phyloP scores from a whole-genome alignment of 30 jellyfish, hydroid and myxozoan genomes.

The Aurelia aurita region DNA sequence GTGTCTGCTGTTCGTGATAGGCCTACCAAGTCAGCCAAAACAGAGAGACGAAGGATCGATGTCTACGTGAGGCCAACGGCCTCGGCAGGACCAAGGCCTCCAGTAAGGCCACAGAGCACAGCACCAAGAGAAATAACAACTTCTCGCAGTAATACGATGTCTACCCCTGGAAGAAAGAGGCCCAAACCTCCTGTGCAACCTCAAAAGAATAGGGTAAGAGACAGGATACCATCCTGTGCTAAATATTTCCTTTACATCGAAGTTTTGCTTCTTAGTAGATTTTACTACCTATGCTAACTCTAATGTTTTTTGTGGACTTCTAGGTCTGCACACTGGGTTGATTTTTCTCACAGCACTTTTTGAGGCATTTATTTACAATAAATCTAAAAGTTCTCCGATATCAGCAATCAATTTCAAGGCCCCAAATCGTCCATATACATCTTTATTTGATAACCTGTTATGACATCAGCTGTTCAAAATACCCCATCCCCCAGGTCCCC shows the following conservation, averaged over 20 bases:
- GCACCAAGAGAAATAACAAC: slow-evolving; percentile 16
- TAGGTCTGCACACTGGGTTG: no score
- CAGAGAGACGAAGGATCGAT: slow-evolving; percentile 62
- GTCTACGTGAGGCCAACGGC: slow-evolving; percentile 54
- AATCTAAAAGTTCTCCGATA: no score
- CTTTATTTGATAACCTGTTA: no score
- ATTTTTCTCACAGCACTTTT: no score
- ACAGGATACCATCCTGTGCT: background rate
- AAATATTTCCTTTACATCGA: background rate
- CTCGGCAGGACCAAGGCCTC: slow-evolving; percentile 45
- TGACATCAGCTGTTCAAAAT: no score
- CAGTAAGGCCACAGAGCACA: slow-evolving; percentile 48
- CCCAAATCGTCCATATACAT: no score
- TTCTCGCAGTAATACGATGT: slow-evolving; percentile 41
- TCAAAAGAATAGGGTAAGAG: background rate
- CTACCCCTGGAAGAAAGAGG: slow-evolving; percentile 40
- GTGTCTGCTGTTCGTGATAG: slow-evolving; percentile 17
- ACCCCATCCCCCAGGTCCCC: no score
- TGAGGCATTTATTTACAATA: no score
- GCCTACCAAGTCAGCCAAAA: slow-evolving; percentile 64
- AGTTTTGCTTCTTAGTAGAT: background rate
- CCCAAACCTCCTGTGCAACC: slow-evolving; percentile 17
- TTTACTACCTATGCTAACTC: no score
- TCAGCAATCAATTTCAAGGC: no score
- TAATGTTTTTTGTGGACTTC: no score